Evolutionary conservation across 2,888 invertebrate genomes (phyloP), one percentile per base, ranked within the genome.

Genomic region (Urechis unicinctus): DNA sequence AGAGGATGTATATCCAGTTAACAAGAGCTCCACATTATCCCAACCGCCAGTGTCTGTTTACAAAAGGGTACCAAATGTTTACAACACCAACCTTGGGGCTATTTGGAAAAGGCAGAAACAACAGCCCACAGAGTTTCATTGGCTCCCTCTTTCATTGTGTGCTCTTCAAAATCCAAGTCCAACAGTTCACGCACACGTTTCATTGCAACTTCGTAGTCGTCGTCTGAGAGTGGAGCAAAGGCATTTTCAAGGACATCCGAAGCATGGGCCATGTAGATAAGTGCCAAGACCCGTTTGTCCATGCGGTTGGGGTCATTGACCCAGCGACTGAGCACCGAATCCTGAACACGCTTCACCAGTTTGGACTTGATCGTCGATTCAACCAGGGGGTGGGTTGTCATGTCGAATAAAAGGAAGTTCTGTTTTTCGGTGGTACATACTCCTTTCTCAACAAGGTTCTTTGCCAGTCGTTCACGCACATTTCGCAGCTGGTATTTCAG

Each of bases 241-340:
- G 98, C 98, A 80, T 99, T 99, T 82, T 99, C 98, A 55, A 99
- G 83, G 26, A 99, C 98, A 80, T 99, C 98, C 52, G 95, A 94
- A 6, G 96, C 93, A 78, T 99, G 96, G 28, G 97, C 95, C 68
- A 98, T 83, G 80, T 93, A 89, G 74, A 98, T 86, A 60, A 99
- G 83, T 47, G 96, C 89, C 71, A 99, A 81, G 77, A 92, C 88
- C 54, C 97, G 85, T 79, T 89, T 91, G 78, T 98, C 96, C 85
- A 98, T 97, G 68, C 96, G 88, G 68, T 95, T 94, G 13, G 95
- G 89, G 81, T 97, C 96, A 63, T 96, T 96, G 49, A 78, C 91
- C 86, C 98, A 98, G 74, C 93, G 91, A 56, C 88, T 86, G 65
- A 98, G 82, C 50, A 98, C 65, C 29, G 95, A 89, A 80, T 98